These are phyloP conservation scores for Drosophila obscura DNA, from an alignment of 1,140 invertebrate species.

Conservation along the genomic window DNA sequence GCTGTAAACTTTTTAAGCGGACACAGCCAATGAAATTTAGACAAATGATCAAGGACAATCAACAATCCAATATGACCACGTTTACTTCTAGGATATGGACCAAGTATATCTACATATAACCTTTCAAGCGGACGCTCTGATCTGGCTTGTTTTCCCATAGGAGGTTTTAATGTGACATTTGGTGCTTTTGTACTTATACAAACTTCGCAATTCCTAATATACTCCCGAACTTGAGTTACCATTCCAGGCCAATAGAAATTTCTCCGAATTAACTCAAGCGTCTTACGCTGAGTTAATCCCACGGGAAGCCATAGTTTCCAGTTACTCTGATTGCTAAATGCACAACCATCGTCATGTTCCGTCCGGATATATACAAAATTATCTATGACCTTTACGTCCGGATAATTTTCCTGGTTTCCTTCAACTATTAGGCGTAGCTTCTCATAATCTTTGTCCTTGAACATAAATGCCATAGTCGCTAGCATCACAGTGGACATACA, in stretches of 20 bases:
- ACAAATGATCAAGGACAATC: constrained; percentile 4
- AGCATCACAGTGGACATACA: constrained; percentile 29
- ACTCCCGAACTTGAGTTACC: background rate
- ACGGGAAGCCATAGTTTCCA: constrained; percentile 15
- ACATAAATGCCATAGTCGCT: constrained; percentile 9
- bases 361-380: background rate
- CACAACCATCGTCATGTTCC: background rate
- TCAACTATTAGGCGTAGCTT: background rate
- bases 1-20: background rate
- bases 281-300: background rate
- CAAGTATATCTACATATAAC: background rate
- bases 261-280: background rate
- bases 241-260: constrained; percentile 11
- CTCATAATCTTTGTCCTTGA: background rate
- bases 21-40: constrained; percentile 2
- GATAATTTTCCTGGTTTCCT: background rate
- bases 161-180: background rate
- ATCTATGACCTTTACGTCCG: background rate
- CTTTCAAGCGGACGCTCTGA: background rate
- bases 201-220: constrained; percentile 4
- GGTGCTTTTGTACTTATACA: background rate
- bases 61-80: background rate
- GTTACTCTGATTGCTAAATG: background rate
- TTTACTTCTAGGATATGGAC: constrained; percentile 5
- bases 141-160: background rate